Evolutionary conservation across 2,113 vertebrate species (phyloP), one percentile per base, ranked within the genome.

Genomic region (Pipra filicauda): DNA sequence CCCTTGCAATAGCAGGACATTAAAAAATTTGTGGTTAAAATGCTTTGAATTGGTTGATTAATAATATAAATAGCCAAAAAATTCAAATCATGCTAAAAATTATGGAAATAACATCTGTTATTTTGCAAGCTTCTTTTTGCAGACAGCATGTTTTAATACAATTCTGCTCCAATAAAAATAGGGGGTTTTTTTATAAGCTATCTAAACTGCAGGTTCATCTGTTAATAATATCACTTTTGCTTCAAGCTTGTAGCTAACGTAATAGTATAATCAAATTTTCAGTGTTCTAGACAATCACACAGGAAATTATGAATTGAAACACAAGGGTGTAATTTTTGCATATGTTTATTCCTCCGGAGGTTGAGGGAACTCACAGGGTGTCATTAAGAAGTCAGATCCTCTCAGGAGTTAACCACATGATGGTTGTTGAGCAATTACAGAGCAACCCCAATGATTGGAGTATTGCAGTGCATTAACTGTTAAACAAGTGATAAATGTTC

Each of bases 401-500:
- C 83, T 88, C 66, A 89, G 23, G 46, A 91, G 33, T 73, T 95
- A 91, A 55, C 54, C 30, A 73, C 37, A 70, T 66, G 62, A 66
- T 76, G 41, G n/a, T 33, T 88, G 58, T 73, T 88, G 87, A 90
- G 51, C 54, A 95, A 79, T 73, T 76, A 66, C 18, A 76, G 79
- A 84, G 31, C 26, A 88, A 76, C 44, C 27, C 26, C 49, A 88
- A 20, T 83, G 85, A 94, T 0, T 39, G 64, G 81, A 93, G 62
- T 58, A 85, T 46, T 43, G 58, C 54, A 85, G 89, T 54, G 86
- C 46, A 84, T 95, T 96, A 96, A 73, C 84, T 95, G 84, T 82
- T 96, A 91, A 95, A 91, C 59, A 95, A 95, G 89, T 84, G 91
- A 88, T 91, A 93, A 93, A 91, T 57, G 83, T 87, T 92, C 86